Percentiles rank a stretch among this genome's conserved stretches.
These are phyloP conservation scores for Hoplostethus atlanticus DNA, from an alignment of 2,797 vertebrate species.

Conservation along the genomic window DNA sequence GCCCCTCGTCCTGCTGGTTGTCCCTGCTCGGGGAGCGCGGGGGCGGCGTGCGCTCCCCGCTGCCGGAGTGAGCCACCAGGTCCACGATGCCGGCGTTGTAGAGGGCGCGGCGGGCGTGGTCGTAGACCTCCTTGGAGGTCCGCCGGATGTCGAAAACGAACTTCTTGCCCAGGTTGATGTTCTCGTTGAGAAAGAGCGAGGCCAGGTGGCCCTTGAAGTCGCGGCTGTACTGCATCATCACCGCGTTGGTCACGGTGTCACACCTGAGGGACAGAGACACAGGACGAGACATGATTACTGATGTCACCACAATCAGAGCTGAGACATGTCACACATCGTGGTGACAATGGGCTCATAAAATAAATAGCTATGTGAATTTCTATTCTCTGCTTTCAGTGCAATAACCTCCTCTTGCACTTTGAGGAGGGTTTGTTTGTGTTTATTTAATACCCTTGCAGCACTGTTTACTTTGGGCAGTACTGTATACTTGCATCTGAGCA, in stretches of 20 bases:
- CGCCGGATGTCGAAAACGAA: slow-evolving; percentile 97
- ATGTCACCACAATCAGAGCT: background rate
- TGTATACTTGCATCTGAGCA: slow-evolving; percentile 6
- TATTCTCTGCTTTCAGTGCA: background rate
- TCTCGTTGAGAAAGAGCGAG: slow-evolving; percentile 97
- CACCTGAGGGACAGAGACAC: slow-evolving; percentile 83
- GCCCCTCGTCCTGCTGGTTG: slow-evolving; percentile 62
- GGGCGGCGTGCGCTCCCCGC: slow-evolving; percentile 79
- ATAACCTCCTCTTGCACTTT: background rate
- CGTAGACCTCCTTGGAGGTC: slow-evolving; percentile 98
- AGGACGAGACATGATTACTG: background rate
- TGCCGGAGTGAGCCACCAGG: slow-evolving; percentile 85
- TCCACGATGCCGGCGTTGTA: slow-evolving; percentile 95
- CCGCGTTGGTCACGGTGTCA: slow-evolving; percentile 95
- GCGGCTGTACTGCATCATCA: slow-evolving; percentile 99
- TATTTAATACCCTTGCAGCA: background rate
- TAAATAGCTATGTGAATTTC: background rate
- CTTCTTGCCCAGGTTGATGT: slow-evolving; percentile 98
- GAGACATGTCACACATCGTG: background rate
- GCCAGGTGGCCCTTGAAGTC: slow-evolving; percentile 98
- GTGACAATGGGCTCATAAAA: too few relatives aligned
- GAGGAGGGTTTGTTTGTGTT: background rate
- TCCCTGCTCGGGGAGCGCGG: slow-evolving; percentile 83
- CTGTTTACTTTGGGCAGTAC: background rate
- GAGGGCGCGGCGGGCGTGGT: slow-evolving; percentile 93